These are phyloP conservation scores for Caenorhabditis virilis DNA, from an alignment of 2,888 invertebrate genomes.

Conservation along the genomic window DNA sequence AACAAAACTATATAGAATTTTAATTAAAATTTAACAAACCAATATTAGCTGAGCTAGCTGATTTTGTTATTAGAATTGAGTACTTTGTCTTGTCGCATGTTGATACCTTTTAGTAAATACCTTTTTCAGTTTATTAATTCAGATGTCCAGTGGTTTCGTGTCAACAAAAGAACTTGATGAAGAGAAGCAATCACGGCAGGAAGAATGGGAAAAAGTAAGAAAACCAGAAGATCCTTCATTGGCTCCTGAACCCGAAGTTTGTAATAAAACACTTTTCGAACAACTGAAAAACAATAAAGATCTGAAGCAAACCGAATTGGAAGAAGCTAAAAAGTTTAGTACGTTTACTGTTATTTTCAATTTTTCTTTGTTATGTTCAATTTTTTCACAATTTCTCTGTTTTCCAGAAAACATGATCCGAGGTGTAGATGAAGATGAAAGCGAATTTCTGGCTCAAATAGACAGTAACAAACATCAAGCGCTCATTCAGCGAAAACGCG, in stretches of 20 bases:
- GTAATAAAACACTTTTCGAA: constrained; percentile 86
- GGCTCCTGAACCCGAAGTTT: constrained; percentile 84
- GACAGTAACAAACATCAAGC: constrained; percentile 69
- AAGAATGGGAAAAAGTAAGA: constrained; percentile 95
- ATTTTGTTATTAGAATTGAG: too few species aligned
- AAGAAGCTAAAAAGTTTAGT: constrained; percentile 95
- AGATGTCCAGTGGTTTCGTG: constrained; percentile 75
- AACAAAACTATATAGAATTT: too few species aligned
- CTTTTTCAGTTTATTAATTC: too few species aligned
- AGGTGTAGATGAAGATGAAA: constrained; percentile 93
- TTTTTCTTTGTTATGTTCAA: constrained; percentile 1
- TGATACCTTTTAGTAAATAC: too few species aligned
- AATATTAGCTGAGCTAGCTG: too few species aligned
- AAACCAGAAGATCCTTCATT: constrained; percentile 88
- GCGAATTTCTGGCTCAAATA: constrained; percentile 88
- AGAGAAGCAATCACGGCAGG: constrained; percentile 81
- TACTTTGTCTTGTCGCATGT: too few species aligned
- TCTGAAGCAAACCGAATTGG: constrained; percentile 89
- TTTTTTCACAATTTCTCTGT: not conserved
- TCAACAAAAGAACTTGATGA: constrained; percentile 85
- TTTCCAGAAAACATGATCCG: constrained; percentile 75
- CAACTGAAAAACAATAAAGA: constrained; percentile 88
- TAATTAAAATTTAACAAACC: too few species aligned
- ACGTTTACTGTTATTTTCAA: constrained; percentile 69
- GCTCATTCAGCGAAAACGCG: constrained; percentile 47